A percentile compares a stretch with the other conserved stretches of the same genome.
Conservation (phyloP, 2,888 invertebrate genomes). For the Myopa tessellatipennis region DNA sequence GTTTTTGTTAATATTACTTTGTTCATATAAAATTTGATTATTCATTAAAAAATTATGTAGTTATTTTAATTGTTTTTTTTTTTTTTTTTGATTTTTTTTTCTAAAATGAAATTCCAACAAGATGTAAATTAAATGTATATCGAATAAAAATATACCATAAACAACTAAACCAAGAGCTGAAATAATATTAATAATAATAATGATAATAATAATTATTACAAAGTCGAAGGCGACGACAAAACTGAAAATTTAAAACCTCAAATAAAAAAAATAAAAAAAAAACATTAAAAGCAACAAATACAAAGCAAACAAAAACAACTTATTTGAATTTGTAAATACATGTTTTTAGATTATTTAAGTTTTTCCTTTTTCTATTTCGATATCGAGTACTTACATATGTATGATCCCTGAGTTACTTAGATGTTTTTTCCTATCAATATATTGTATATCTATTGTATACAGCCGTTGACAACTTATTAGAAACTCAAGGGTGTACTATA, state of each 20-base stretch:
- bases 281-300: background rate
- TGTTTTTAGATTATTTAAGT: background rate
- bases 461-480: too few species aligned
- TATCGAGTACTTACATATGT: background rate
- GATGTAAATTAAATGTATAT: conserved; percentile 35
- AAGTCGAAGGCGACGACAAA: too few species aligned
- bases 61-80: conserved; percentile 19
- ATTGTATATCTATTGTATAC: background rate
- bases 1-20: too few species aligned
- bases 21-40: conserved; percentile 35
- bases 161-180: background rate
- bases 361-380: too few species aligned
- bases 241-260: too few species aligned
- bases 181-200: background rate
- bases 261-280: too few species aligned
- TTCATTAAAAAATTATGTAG: conserved; percentile 32
- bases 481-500: background rate
- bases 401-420: background rate
- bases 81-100: conserved; percentile 35
- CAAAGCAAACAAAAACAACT: background rate
- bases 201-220: too few species aligned
- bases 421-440: background rate
- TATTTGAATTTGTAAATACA: conserved; percentile 4
- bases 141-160: conserved; percentile 31
- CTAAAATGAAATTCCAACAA: conserved; percentile 29